Evolutionary conservation across 1,140 invertebrate species (phyloP).

Genomic region (Drosophila pseudoananassae): DNA sequence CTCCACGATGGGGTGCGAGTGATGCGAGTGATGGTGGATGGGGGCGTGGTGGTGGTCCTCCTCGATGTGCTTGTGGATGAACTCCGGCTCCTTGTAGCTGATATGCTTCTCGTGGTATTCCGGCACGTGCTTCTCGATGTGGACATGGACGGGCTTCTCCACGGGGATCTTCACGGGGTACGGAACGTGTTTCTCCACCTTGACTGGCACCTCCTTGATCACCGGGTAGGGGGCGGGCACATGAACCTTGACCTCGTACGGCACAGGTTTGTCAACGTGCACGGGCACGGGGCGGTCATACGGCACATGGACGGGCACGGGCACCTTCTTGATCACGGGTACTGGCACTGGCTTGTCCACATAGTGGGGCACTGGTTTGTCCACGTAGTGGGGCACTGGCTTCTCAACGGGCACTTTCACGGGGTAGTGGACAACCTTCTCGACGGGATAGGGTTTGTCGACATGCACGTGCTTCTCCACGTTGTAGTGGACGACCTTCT

Average conservation of each 20-base stretch:
- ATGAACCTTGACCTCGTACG: slow-evolving; percentile 86
- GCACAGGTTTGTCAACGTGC: slow-evolving; percentile 86
- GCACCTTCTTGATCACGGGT: slow-evolving; percentile 86
- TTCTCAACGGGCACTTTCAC: slow-evolving; percentile 89
- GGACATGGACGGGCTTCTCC: slow-evolving; percentile 84
- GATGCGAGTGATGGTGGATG: slow-evolving; percentile 66
- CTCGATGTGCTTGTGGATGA: slow-evolving; percentile 77
- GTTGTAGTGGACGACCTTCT: slow-evolving; percentile 88
- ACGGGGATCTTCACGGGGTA: slow-evolving; percentile 86
- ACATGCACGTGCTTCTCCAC: slow-evolving; percentile 89
- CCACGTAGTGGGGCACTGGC: slow-evolving; percentile 87
- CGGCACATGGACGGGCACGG: slow-evolving; percentile 85
- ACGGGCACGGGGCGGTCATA: slow-evolving; percentile 87
- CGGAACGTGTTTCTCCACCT: slow-evolving; percentile 86
- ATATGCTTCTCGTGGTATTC: slow-evolving; percentile 81
- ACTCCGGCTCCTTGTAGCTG: slow-evolving; percentile 81
- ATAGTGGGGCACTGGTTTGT: slow-evolving; percentile 88
- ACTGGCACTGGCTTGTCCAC: slow-evolving; percentile 87
- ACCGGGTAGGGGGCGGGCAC: slow-evolving; percentile 86
- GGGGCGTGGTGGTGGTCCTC: slow-evolving; percentile 73
- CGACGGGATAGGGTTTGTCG: slow-evolving; percentile 89
- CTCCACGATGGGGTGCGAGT: slow-evolving; percentile 71
- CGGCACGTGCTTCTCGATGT: slow-evolving; percentile 84
- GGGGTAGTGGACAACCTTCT: slow-evolving; percentile 89
- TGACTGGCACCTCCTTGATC: slow-evolving; percentile 85